phyloP scores from a whole-genome alignment of 2,797 vertebrate genomes.

The Gymnodraco acuticeps region DNA sequence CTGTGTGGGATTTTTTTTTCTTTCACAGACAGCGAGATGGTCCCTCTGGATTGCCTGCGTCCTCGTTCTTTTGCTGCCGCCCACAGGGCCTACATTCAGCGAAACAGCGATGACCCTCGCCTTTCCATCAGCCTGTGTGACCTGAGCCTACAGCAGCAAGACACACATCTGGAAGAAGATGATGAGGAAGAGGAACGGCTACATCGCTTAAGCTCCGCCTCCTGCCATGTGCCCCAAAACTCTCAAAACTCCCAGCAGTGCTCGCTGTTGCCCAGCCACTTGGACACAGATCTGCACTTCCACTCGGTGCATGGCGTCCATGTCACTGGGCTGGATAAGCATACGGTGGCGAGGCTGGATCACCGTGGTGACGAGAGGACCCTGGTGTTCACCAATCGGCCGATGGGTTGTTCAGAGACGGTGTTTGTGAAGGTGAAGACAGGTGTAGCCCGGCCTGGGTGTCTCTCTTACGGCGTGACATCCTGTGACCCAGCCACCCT shows the following conservation, averaged over 20 bases:
- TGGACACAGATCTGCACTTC: slow-evolving; percentile 92
- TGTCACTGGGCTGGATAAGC: slow-evolving; percentile 88
- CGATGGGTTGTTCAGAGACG: slow-evolving; percentile 89
- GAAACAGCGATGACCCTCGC: slow-evolving; percentile 87
- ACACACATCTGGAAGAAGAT: slow-evolving; percentile 68
- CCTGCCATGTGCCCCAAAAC: slow-evolving; percentile 93
- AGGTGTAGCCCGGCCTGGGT: slow-evolving; percentile 67
- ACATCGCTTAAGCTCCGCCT: slow-evolving; percentile 70
- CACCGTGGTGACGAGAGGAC: slow-evolving; percentile 90
- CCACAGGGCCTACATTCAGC: slow-evolving; percentile 87
- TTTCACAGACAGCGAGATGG: slow-evolving; percentile 91
- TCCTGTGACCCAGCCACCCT: slow-evolving; percentile 91
- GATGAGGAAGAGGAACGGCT: slow-evolving; percentile 72
- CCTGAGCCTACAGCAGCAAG: slow-evolving; percentile 89
- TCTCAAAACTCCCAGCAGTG: slow-evolving; percentile 93
- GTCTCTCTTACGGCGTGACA: slow-evolving; percentile 91
- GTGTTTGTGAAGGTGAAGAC: slow-evolving; percentile 92
- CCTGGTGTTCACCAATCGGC: slow-evolving; percentile 92
- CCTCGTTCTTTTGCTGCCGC: slow-evolving; percentile 89
- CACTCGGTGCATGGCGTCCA: slow-evolving; percentile 90
- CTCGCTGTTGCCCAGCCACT: slow-evolving; percentile 88
- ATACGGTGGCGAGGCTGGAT: slow-evolving; percentile 89
- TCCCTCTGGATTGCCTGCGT: slow-evolving; percentile 89
- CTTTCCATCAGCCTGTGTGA: slow-evolving; percentile 93
- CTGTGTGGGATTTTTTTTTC: slow-evolving; percentile 31